A percentile compares a stretch with the other conserved stretches of the same genome.
Conservation (phyloP, 2,113 vertebrate genomes). For the Hystrix cristata region DNA sequence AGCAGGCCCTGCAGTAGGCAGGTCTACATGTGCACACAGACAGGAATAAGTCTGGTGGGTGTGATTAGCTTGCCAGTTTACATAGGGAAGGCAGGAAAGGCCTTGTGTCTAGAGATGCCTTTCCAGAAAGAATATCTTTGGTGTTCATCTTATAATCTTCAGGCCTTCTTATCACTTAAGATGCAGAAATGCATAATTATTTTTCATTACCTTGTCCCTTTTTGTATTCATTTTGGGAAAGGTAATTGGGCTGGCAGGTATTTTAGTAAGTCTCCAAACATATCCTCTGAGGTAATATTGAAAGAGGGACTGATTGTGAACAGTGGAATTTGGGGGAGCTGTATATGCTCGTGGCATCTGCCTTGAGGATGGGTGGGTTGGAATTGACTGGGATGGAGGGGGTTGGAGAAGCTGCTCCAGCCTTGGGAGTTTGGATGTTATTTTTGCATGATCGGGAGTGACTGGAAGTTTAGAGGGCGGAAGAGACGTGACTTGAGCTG, state of each 20-base stretch:
- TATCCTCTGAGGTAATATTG: no score
- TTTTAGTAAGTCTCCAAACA: neutral
- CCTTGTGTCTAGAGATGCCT: neutral
- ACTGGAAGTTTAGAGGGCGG: neutral
- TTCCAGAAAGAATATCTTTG: neutral
- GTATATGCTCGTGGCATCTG: neutral
- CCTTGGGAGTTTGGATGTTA: no score
- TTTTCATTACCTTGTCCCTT: constrained; percentile 30
- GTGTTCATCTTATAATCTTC: neutral
- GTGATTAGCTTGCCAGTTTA: neutral
- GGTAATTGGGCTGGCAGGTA: neutral
- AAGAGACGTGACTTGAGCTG: neutral
- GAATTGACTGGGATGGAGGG: neutral
- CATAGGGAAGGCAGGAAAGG: neutral
- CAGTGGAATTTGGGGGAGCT: neutral
- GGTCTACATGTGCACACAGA: neutral
- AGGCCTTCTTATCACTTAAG: neutral
- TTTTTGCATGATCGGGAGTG: neutral
- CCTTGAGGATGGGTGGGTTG: neutral
- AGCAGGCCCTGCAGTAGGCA: neutral
- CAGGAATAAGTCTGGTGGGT: neutral
- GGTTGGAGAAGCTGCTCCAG: no score
- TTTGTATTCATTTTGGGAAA: constrained; percentile 47
- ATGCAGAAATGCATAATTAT: neutral
- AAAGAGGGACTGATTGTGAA: neutral